These are phyloP conservation scores for Caenorhabditis wallacei DNA, from an alignment of 2,888 invertebrate genomes.

Conservation along the genomic window DNA sequence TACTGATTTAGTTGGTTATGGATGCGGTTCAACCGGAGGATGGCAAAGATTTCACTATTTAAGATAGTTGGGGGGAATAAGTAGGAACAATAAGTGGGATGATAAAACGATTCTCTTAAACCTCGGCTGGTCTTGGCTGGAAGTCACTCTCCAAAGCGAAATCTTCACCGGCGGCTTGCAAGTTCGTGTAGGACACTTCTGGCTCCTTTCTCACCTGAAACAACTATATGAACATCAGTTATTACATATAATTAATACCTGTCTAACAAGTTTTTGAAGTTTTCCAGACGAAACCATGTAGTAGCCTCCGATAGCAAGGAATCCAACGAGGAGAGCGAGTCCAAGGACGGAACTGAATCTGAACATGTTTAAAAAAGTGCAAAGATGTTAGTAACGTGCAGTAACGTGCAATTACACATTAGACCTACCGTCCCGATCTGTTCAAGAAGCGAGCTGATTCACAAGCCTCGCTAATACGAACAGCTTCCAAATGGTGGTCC, in stretches of 20 bases:
- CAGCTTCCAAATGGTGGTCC: constrained; percentile 29
- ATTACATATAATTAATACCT: constrained; percentile 2
- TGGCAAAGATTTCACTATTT: not conserved
- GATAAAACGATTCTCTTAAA: constrained; percentile 50
- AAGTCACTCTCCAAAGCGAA: constrained; percentile 65
- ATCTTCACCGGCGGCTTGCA: constrained; percentile 62
- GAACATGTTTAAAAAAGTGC: constrained; percentile 16
- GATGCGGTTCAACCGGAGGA: constrained; percentile 17
- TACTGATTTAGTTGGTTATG: not conserved
- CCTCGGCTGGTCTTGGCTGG: constrained; percentile 71
- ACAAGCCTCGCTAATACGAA: constrained; percentile 57
- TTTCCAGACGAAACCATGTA: constrained; percentile 53
- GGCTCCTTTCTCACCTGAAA: constrained; percentile 55
- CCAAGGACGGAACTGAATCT: constrained; percentile 53
- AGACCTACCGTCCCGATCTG: constrained; percentile 41
- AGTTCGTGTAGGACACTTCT: constrained; percentile 68
- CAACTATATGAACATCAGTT: not conserved
- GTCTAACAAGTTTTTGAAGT: constrained; percentile 16
- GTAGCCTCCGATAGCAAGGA: constrained; percentile 28
- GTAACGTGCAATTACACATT: constrained; percentile 21
- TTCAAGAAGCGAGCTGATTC: constrained; percentile 38
- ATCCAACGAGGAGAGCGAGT: constrained; percentile 34
- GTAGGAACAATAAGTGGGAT: not conserved
- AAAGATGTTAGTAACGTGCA: constrained; percentile 21
- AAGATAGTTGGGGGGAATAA: too few relatives aligned